Evolutionary conservation across 2,113 vertebrate genomes (phyloP).

Genomic region (Cichladusa arquata): DNA sequence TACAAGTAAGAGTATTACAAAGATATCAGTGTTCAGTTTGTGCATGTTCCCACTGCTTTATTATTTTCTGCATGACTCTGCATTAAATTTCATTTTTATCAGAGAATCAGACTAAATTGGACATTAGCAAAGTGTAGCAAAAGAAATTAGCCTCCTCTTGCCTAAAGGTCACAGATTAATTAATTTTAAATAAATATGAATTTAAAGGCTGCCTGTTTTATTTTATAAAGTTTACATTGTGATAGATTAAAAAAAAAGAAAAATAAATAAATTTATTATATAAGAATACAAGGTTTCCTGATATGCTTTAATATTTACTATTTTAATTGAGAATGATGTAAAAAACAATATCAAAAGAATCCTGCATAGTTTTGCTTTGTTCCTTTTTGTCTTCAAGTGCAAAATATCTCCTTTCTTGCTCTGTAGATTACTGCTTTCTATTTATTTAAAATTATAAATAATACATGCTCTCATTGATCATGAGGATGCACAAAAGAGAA

Average conservation of each 20-base stretch:
- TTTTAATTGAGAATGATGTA: background rate
- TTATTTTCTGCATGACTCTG: background rate
- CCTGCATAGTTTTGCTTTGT: background rate
- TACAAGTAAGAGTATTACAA: background rate
- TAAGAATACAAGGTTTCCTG: background rate
- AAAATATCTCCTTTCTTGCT: background rate
- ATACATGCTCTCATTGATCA: background rate
- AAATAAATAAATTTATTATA: background rate
- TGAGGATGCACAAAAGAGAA: background rate
- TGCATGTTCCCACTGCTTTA: background rate
- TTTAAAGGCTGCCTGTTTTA: background rate
- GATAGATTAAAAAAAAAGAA: background rate
- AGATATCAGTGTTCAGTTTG: background rate
- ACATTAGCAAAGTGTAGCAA: background rate
- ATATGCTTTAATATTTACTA: background rate
- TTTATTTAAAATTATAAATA: background rate
- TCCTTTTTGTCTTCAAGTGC: background rate
- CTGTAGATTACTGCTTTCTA: background rate
- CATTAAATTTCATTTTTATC: background rate
- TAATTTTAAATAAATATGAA: background rate
- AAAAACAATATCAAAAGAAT: background rate
- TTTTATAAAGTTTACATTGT: too few relatives aligned
- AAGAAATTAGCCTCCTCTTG: background rate
- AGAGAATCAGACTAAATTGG: background rate
- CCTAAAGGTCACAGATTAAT: background rate